Percentiles rank a stretch among this genome's conserved stretches.
Evolutionary conservation across 1,140 invertebrate species (phyloP).

Genomic region (Drosophila paulistorum): DNA sequence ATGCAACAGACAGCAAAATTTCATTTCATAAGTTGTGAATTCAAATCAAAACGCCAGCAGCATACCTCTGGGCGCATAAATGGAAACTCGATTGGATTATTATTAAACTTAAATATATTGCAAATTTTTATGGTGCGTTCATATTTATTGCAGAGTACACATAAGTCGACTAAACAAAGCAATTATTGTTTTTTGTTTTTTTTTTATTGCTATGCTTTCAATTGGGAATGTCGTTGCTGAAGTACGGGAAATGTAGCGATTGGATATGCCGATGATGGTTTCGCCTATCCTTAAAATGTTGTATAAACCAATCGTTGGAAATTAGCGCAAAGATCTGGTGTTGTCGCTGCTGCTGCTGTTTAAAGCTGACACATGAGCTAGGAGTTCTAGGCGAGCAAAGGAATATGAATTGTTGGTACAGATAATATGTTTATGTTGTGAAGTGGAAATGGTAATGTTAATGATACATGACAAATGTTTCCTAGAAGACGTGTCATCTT

Average conservation of each 20-base stretch:
- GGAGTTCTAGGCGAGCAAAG: slow-evolving; percentile 4
- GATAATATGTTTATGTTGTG: slow-evolving; percentile 16
- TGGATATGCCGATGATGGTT: slow-evolving; percentile 27
- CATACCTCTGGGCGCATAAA: no score
- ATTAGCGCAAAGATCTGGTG: slow-evolving; percentile 67
- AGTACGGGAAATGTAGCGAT: slow-evolving; percentile 1
- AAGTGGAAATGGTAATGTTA: slow-evolving; percentile 55
- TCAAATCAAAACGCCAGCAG: no score
- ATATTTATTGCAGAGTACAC: background rate
- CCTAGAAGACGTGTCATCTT: background rate
- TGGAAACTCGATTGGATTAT: no score
- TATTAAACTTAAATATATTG: no score
- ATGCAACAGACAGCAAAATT: background rate
- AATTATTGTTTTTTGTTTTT: background rate
- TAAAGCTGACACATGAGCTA: slow-evolving; percentile 45
- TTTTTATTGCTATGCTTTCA: background rate
- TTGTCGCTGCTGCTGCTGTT: slow-evolving; percentile 55
- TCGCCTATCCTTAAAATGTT: slow-evolving; percentile 22
- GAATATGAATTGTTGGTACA: slow-evolving; percentile 29
- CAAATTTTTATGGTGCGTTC: no score
- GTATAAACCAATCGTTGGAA: slow-evolving; percentile 56
- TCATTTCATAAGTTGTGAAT: no score
- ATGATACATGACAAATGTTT: slow-evolving; percentile 56
- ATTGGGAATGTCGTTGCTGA: slow-evolving; percentile 15
- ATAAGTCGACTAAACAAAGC: background rate